Base-by-base conservation (phyloP, 1,140 invertebrate species). In the Brachionus manjavacas region DNA sequence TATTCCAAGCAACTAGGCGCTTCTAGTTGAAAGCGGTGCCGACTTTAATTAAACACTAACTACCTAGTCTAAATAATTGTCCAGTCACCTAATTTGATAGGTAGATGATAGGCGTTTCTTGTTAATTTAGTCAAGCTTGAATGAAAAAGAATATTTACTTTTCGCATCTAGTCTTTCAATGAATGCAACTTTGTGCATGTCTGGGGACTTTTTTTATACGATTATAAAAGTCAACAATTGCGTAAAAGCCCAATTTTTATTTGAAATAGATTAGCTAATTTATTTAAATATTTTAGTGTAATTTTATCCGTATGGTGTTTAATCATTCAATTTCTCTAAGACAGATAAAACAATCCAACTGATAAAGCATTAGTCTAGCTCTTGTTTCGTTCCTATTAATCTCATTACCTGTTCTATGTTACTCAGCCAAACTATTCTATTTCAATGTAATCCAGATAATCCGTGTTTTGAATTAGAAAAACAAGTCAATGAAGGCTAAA, bases 251-350 rank as follows among this genome's bases (percentile, higher is more conserved):
- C 12, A 14, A 72, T 20, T 16, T 39, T 41, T 39, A 72, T 39
- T 20, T 72, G 16, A 41, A 72, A 72, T 72, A 72, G 68, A 72
- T 72, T 72, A 72, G 68, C 68, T 72, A 35, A 72, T 72, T 72
- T n/a, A 72, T 72, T 72, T 72, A 72, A 72, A 72, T 72, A 72
- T 72, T 72, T 72, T n/a, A 39, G 68, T 72, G 7, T 72, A 72
- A 72, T 72, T 72, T 72, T 76, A 23, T 46, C 41, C 41, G 20
- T 49, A 28, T 25, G 72, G 12, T 14, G 46, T 25, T 76, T 46
- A 76, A 76, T 76, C 72, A 76, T 35, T 49, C 72, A 46, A 49
- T 49, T 76, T 74, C 31, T 74, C 20, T 20, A 12, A 25, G 23
- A 46, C 46, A 74, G 31, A 41, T 74, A 41, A 74, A 74, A 41